Evolutionary conservation across 2,888 invertebrate species (phyloP).

Genomic region (Malacosoma neustria): DNA sequence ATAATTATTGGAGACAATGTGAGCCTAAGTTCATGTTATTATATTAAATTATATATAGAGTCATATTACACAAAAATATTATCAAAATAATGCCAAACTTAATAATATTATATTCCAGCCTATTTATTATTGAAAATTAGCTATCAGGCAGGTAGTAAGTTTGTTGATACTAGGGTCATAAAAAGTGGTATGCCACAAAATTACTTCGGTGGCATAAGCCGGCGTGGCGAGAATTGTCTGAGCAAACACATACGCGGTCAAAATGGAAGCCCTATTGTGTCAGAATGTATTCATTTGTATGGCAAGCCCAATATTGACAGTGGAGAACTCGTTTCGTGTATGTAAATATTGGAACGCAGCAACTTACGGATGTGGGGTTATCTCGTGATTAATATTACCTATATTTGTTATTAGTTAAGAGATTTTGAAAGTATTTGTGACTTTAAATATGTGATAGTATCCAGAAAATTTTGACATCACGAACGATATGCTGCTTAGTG

Average conservation of each 20-base stretch:
- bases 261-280: conserved; percentile 68
- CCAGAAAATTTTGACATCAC: conserved; percentile 2
- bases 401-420: conserved; percentile 10
- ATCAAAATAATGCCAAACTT: too few relatives aligned
- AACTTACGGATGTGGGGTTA: conserved; percentile 27
- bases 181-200: conserved; percentile 27
- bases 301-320: conserved; percentile 65
- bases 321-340: conserved; percentile 57
- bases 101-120: too few relatives aligned
- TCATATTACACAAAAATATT: too few relatives aligned
- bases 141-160: too few relatives aligned
- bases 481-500: conserved; percentile 1
- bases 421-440: conserved; percentile 4
- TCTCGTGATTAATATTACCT: conserved; percentile 41
- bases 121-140: too few relatives aligned
- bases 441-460: conserved; percentile 1
- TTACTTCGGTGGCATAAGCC: conserved; percentile 54
- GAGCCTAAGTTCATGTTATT: too few relatives aligned
- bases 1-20: too few relatives aligned
- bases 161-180: conserved; percentile 23
- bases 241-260: conserved; percentile 59
- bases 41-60: too few relatives aligned
- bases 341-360: conserved; percentile 44
- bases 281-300: conserved; percentile 73
- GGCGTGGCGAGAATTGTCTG: conserved; percentile 59